phyloP scores from a whole-genome alignment of 2,888 invertebrate species.

The Drosophila neotestacea region DNA sequence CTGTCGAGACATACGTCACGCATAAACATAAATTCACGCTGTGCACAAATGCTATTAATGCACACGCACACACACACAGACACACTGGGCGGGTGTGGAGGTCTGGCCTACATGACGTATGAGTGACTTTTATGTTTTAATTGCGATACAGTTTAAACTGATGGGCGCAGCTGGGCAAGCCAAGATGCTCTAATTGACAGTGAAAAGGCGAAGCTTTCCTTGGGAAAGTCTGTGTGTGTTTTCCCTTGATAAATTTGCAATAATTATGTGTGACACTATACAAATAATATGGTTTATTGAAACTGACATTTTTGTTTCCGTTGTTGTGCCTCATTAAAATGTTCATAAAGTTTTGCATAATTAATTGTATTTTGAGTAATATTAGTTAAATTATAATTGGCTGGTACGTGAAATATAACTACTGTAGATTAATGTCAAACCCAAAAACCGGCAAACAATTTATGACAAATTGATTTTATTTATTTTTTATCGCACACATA shows the following conservation, averaged over 20 bases:
- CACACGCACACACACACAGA: constrained; percentile 24
- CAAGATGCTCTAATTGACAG: constrained; percentile 75
- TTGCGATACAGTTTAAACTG: constrained; percentile 69
- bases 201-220: constrained; percentile 28
- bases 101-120: constrained; percentile 67
- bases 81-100: constrained; percentile 1
- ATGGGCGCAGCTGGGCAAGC: constrained; percentile 58
- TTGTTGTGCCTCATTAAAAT: too few relatives aligned
- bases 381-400: constrained; percentile 44
- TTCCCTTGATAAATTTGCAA: background rate
- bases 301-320: constrained; percentile 4
- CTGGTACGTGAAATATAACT: constrained; percentile 33
- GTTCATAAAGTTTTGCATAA: too few relatives aligned
- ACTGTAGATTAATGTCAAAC: constrained; percentile 36
- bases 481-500: background rate
- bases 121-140: constrained; percentile 81
- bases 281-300: background rate
- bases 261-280: background rate
- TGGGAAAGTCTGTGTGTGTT: background rate
- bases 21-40: constrained; percentile 60
- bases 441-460: constrained; percentile 21
- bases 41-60: constrained; percentile 73
- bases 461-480: constrained; percentile 9
- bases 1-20: constrained; percentile 53
- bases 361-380: constrained; percentile 47